phyloP scores from a whole-genome alignment of 2,113 vertebrate genomes.

The Craseonycteris thonglongyai region DNA sequence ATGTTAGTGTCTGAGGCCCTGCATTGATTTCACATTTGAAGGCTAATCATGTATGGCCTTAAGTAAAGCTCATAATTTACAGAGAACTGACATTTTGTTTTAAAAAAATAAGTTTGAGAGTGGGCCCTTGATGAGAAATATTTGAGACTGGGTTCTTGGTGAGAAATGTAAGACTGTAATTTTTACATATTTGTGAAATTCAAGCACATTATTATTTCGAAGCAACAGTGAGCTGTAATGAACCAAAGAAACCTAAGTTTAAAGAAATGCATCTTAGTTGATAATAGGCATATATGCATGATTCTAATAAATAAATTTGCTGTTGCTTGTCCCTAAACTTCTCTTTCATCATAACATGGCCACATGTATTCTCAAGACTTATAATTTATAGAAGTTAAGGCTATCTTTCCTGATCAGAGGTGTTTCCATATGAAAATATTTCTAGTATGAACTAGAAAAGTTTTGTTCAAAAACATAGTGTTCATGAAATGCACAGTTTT shows the following conservation, averaged over 20 bases:
- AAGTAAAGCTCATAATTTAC: not conserved
- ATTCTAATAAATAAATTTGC: constrained; percentile 25
- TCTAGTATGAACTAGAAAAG: constrained; percentile 17
- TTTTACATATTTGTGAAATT: constrained; percentile 33
- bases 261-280: constrained; percentile 9
- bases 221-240: constrained; percentile 9
- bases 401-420: constrained; percentile 14
- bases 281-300: not conserved
- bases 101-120: constrained; percentile 12
- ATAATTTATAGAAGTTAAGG: constrained; percentile 16
- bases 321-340: not conserved
- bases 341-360: constrained; percentile 10
- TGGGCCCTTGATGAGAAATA: not conserved
- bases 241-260: constrained; percentile 10
- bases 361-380: constrained; percentile 14
- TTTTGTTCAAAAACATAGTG: constrained; percentile 21
- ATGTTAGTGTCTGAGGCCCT: not conserved
- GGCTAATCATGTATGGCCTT: not conserved
- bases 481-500: constrained; percentile 25
- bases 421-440: constrained; percentile 38
- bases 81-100: constrained; percentile 11
- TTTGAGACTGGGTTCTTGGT: not conserved
- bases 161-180: not conserved
- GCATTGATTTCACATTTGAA: constrained; percentile 29
- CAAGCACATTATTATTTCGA: not conserved